Evolutionary conservation across 1,140 invertebrate genomes (phyloP).

Genomic region (Drosophila prosaltans): DNA sequence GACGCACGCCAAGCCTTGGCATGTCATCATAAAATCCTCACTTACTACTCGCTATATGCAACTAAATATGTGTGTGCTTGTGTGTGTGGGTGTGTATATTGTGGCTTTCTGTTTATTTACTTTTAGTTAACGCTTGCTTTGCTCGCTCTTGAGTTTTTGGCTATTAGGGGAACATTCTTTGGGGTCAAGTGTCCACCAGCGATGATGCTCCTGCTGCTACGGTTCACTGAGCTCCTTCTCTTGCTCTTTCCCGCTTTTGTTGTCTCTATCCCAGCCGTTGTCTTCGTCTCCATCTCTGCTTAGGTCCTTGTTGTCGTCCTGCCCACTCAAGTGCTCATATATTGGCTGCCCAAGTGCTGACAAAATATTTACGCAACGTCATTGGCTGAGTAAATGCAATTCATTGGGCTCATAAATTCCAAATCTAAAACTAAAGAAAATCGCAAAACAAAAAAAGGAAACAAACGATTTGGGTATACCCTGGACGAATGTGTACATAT

Average conservation of each 20-base stretch:
- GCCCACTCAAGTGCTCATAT: constrained; percentile 44
- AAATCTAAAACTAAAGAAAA: constrained; percentile 24
- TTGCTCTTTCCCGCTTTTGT: neutral
- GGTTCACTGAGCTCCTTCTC: neutral
- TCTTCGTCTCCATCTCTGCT: constrained; percentile 16
- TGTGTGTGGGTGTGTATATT: constrained; percentile 9
- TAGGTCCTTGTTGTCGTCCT: constrained; percentile 4
- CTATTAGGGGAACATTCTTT: constrained; percentile 64
- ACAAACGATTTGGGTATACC: too few species aligned
- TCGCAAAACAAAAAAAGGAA: neutral
- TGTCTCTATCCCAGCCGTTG: neutral
- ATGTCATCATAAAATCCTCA: constrained; percentile 74
- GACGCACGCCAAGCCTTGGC: constrained; percentile 49
- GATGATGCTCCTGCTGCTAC: neutral
- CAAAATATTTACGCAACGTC: constrained; percentile 55
- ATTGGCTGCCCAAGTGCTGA: constrained; percentile 42
- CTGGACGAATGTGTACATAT: too few species aligned
- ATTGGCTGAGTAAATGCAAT: constrained; percentile 57
- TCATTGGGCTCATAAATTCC: constrained; percentile 68
- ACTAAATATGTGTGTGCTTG: constrained; percentile 35
- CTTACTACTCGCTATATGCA: constrained; percentile 75
- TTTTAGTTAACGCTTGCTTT: constrained; percentile 62
- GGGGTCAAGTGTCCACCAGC: constrained; percentile 59
- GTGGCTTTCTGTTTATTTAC: constrained; percentile 59
- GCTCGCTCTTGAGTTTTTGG: constrained; percentile 54